Percentiles rank a stretch among this genome's conserved stretches.
phyloP scores from a whole-genome alignment of 2,888 invertebrate species.

The Drosophila parthenogenetica region DNA sequence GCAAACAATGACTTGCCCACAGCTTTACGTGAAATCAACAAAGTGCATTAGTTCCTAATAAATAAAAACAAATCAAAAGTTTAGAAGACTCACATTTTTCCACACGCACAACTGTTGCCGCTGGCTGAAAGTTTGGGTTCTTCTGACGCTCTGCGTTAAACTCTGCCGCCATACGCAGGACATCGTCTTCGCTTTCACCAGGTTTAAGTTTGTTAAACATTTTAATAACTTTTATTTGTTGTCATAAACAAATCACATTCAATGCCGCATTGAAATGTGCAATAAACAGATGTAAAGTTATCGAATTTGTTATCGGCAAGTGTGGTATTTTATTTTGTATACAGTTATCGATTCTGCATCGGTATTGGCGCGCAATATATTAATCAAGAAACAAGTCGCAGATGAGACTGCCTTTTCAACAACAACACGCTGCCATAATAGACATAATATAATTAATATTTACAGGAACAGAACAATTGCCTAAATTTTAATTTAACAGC shows the following conservation, averaged over 20 bases:
- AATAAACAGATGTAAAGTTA: not conserved
- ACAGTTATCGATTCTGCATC: not conserved
- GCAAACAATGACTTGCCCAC: conserved; percentile 82
- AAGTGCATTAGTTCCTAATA: not conserved
- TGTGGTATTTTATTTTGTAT: not conserved
- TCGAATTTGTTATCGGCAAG: not conserved
- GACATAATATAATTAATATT: no score
- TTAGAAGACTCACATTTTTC: conserved; percentile 69
- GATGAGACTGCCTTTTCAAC: no score
- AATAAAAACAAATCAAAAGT: not conserved
- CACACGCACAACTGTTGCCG: conserved; percentile 87
- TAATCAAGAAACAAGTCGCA: no score
- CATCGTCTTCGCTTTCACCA: conserved; percentile 90
- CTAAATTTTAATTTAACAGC: no score
- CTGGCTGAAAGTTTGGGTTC: conserved; percentile 87
- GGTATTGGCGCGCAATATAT: not conserved
- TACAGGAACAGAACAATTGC: no score
- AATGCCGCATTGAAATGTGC: conserved; percentile 1
- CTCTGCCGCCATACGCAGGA: conserved; percentile 90
- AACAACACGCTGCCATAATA: no score
- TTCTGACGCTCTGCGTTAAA: conserved; percentile 87
- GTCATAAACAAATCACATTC: conserved; percentile 6
- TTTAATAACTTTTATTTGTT: conserved; percentile 17
- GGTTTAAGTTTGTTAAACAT: conserved; percentile 87
- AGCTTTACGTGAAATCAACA: conserved; percentile 46